Evolutionary conservation across 37 sponge, comb jelly and placozoan species (phyloP).

Genomic region (Bolinopsis microptera): DNA sequence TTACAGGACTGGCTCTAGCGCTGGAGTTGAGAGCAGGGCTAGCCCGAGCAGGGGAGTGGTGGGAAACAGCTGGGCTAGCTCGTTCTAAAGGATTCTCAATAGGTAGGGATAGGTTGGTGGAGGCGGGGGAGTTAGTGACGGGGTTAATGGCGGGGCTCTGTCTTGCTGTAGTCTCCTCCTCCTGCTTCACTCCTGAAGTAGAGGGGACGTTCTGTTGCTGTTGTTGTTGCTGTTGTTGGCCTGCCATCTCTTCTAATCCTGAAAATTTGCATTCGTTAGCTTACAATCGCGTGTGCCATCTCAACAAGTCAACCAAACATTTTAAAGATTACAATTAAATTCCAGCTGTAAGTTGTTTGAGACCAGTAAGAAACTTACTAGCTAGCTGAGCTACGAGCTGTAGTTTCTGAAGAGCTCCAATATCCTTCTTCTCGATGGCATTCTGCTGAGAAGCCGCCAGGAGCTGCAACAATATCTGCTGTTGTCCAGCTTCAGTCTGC

Average conservation of each 20-base stretch:
- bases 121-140: not conserved
- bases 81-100: not conserved
- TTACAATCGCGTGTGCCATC: too few relatives aligned
- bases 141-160: not conserved
- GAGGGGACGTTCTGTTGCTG: not conserved
- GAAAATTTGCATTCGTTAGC: not conserved
- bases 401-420: slow-evolving; percentile 20
- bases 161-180: not conserved
- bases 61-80: not conserved
- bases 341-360: too few relatives aligned
- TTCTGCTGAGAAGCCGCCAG: slow-evolving; percentile 13
- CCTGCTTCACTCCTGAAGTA: not conserved
- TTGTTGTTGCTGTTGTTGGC: not conserved
- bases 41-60: not conserved
- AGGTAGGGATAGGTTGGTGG: not conserved
- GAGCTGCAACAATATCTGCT: slow-evolving; percentile 21
- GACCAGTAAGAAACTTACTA: not conserved
- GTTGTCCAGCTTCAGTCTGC: not conserved
- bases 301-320: too few relatives aligned
- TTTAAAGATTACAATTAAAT: too few relatives aligned
- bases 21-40: not conserved
- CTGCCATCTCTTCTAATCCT: slow-evolving; percentile 25
- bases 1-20: not conserved
- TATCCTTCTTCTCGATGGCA: slow-evolving; percentile 39
- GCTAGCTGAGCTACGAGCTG: slow-evolving; percentile 33